Conservation (phyloP, 2,113 vertebrate species). For the Plectropomus leopardus region DNA sequence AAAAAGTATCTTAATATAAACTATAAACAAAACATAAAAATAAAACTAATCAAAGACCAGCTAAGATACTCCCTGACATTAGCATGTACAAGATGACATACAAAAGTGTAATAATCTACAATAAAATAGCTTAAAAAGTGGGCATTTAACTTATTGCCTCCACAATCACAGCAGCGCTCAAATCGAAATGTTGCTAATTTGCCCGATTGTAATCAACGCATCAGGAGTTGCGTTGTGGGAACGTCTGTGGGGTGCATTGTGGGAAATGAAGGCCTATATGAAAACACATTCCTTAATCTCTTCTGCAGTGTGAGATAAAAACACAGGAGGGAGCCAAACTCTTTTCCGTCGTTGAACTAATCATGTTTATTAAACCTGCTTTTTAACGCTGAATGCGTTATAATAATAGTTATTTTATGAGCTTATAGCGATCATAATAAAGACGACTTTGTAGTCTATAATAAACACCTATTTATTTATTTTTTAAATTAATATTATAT, state of each 20-base stretch:
- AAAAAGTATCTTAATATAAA: too few relatives aligned
- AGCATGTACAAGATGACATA: too few relatives aligned
- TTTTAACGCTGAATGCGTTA: neutral
- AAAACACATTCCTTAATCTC: neutral
- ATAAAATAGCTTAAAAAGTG: neutral
- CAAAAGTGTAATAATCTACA: neutral
- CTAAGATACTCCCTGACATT: too few relatives aligned
- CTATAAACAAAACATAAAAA: too few relatives aligned
- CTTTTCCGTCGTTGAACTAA: neutral
- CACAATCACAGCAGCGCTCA: neutral
- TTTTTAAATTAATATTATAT: too few relatives aligned
- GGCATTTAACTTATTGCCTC: neutral
- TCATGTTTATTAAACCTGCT: neutral
- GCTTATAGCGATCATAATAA: too few relatives aligned
- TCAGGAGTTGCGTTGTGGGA: fast-evolving
- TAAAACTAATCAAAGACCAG: too few relatives aligned
- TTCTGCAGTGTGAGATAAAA: neutral
- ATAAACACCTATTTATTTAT: too few relatives aligned
- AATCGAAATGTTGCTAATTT: neutral
- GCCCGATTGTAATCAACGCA: neutral
- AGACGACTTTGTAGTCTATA: too few relatives aligned
- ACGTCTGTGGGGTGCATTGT: neutral
- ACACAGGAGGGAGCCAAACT: slow-evolving; percentile 67
- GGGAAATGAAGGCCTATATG: slow-evolving; percentile 44
- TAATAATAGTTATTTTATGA: too few relatives aligned